phyloP scores from a whole-genome alignment of 2,797 vertebrate genomes.

The Danio aesculapii region DNA sequence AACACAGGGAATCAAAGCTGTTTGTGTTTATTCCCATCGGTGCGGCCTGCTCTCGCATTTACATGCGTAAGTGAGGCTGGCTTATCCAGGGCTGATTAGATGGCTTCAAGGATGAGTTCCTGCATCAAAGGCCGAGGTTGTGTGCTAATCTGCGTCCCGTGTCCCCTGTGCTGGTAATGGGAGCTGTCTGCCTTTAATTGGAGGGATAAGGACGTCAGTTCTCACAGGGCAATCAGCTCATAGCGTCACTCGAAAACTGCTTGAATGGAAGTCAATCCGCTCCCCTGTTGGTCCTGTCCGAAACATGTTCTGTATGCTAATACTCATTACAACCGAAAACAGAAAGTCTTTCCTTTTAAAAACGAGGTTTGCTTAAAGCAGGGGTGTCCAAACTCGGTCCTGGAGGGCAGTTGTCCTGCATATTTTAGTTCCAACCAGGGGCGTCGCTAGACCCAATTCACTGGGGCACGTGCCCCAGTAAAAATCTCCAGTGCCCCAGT shows the following conservation, averaged over 20 bases:
- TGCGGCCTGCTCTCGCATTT: constrained; percentile 68
- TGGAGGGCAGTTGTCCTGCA: no score
- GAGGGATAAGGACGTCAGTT: constrained; percentile 66
- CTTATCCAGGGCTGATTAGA: constrained; percentile 75
- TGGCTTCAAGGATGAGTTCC: constrained; percentile 77
- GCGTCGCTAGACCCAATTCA: no score
- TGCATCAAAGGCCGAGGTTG: constrained; percentile 11
- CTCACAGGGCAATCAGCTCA: constrained; percentile 36
- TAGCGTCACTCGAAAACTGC: constrained; percentile 47
- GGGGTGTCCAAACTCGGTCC: no score
- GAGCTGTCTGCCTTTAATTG: constrained; percentile 68
- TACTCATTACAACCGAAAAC: no score
- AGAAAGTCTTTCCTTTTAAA: no score
- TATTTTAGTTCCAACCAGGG: no score
- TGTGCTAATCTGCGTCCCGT: constrained; percentile 39
- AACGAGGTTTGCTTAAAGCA: no score
- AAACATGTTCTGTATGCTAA: not conserved
- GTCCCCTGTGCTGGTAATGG: constrained; percentile 62
- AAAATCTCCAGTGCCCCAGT: no score
- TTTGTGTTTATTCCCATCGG: constrained; percentile 61
- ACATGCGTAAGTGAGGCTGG: constrained; percentile 70
- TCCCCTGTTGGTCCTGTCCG: constrained; percentile 14
- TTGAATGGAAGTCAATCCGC: constrained; percentile 51
- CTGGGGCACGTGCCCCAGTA: no score
- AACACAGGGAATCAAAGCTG: constrained; percentile 59